These are phyloP conservation scores for Haemorhous mexicanus DNA, from an alignment of 2,113 vertebrate genomes.

Conservation along the genomic window DNA sequence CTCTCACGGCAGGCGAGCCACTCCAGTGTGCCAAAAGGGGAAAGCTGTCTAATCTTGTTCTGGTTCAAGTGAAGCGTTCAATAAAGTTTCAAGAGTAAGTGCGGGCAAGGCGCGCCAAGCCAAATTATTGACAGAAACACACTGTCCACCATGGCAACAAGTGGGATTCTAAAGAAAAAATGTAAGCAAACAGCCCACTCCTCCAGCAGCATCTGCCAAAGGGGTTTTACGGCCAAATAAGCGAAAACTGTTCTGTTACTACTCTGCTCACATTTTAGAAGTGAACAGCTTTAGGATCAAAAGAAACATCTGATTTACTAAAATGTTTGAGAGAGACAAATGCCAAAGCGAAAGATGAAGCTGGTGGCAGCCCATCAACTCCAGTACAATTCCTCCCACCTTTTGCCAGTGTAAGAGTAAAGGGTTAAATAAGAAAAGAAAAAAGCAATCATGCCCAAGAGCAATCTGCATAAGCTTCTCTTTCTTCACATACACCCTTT, in stretches of 20 bases:
- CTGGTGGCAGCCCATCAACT: background rate
- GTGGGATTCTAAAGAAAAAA: constrained; percentile 72
- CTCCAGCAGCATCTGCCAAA: constrained; percentile 70
- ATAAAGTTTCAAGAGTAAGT: constrained; percentile 72
- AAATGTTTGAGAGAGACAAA: background rate
- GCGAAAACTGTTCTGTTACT: constrained; percentile 40
- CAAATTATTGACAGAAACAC: constrained; percentile 81
- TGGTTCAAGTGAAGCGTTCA: constrained; percentile 65
- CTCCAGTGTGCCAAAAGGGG: constrained; percentile 66
- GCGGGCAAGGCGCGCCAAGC: constrained; percentile 65
- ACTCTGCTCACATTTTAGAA: constrained; percentile 37
- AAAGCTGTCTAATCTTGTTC: constrained; percentile 73
- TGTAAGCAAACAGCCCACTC: constrained; percentile 76
- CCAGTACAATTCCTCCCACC: background rate
- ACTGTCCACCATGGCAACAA: constrained; percentile 79
- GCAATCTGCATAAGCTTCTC: background rate
- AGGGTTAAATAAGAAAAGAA: background rate
- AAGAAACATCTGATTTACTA: constrained; percentile 39
- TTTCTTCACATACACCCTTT: background rate
- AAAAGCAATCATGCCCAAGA: background rate
- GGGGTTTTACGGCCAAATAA: constrained; percentile 63
- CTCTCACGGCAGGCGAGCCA: constrained; percentile 59
- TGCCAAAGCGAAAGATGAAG: background rate
- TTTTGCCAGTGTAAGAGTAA: background rate
- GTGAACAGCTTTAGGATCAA: constrained; percentile 6